These are phyloP conservation scores for Paelopatides confundens DNA, from an alignment of 53 echinoderm and acorn worm species.

Conservation along the genomic window DNA sequence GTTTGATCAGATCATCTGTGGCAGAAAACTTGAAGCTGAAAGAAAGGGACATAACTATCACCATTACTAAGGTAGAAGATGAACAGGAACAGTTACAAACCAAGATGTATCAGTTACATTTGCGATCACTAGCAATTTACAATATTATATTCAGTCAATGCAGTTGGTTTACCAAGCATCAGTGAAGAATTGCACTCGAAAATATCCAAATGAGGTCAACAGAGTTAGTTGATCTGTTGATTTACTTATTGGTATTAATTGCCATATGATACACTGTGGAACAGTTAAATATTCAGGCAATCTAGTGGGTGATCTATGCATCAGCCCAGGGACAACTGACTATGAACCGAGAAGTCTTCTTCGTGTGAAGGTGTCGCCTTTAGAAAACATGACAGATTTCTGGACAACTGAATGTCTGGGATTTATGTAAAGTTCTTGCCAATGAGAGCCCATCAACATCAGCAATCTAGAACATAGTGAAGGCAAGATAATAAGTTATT, in stretches of 20 bases:
- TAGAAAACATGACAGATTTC: conserved; percentile 66
- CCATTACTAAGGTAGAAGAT: neutral
- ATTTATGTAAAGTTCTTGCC: conserved; percentile 24
- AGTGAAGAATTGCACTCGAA: conserved; percentile 51
- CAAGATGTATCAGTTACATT: neutral
- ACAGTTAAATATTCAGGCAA: conserved; percentile 35
- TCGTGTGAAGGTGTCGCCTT: conserved; percentile 45
- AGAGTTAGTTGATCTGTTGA: conserved; percentile 50
- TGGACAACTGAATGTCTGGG: conserved; percentile 69
- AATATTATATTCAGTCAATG: neutral
- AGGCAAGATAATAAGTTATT: conserved; percentile 25
- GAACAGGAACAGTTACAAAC: neutral
- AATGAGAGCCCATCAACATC: conserved; percentile 40
- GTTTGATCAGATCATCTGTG: conserved; percentile 4
- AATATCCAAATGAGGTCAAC: neutral
- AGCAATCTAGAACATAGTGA: conserved; percentile 56
- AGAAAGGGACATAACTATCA: neutral
- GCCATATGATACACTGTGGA: conserved; percentile 43
- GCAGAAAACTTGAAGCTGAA: neutral
- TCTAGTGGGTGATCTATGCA: conserved; percentile 48
- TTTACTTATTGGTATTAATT: conserved; percentile 41
- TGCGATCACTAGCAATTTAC: no score
- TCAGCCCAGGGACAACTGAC: neutral
- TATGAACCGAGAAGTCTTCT: conserved; percentile 48
- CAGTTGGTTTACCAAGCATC: conserved; percentile 24